A percentile compares a stretch with the other conserved stretches of the same genome.
Evolutionary conservation across 2,888 invertebrate genomes (phyloP).

Genomic region (Drosophila acutilabella): DNA sequence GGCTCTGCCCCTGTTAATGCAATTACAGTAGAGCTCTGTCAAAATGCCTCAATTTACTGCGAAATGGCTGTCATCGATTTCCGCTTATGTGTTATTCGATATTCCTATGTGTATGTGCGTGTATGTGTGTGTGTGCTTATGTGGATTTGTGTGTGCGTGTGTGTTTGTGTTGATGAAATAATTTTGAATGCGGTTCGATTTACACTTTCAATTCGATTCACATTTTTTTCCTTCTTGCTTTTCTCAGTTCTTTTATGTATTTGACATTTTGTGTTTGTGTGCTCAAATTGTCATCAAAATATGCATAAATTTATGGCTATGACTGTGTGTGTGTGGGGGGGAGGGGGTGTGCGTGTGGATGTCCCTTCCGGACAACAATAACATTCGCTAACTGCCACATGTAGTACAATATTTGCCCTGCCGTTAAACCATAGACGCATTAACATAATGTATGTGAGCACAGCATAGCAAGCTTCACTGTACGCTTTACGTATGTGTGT

Average conservation of each 20-base stretch:
- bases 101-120: slow-evolving; percentile 22
- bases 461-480: slow-evolving; percentile 17
- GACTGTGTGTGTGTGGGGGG: background rate
- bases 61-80: slow-evolving; percentile 77
- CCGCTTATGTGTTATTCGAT: slow-evolving; percentile 68
- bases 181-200: slow-evolving; percentile 62
- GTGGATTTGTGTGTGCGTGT: slow-evolving; percentile 32
- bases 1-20: slow-evolving; percentile 42
- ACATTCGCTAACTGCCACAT: slow-evolving; percentile 51
- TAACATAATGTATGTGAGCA: slow-evolving; percentile 71
- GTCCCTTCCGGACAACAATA: slow-evolving; percentile 27
- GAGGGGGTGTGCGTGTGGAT: background rate
- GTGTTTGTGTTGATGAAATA: slow-evolving; percentile 60
- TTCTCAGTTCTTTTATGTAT: slow-evolving; percentile 59
- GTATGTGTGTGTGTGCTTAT: slow-evolving; percentile 32
- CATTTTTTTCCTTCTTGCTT: slow-evolving; percentile 11
- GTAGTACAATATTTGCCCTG: slow-evolving; percentile 68
- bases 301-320: slow-evolving; percentile 53
- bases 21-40: slow-evolving; percentile 66
- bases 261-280: slow-evolving; percentile 68
- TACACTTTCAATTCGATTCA: slow-evolving; percentile 50
- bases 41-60: slow-evolving; percentile 75
- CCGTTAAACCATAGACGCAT: slow-evolving; percentile 68
- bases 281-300: slow-evolving; percentile 69
- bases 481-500: background rate